Percentiles rank a stretch among this genome's conserved stretches.
phyloP scores from a whole-genome alignment of 2,888 invertebrate species.

The Ceriagrion tenellum region DNA sequence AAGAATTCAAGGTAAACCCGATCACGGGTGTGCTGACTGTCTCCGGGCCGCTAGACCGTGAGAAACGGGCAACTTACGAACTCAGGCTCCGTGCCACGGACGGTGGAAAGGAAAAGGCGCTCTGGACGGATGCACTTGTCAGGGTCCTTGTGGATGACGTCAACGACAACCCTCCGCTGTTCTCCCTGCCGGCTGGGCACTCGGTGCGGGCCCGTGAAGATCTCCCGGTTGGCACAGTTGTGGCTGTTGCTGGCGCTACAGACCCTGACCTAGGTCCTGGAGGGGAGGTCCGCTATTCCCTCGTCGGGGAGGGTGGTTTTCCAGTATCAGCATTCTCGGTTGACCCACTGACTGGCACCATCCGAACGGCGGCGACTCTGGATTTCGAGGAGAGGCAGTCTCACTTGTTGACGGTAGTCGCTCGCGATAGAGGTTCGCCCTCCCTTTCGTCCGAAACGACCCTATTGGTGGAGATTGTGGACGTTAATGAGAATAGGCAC shows the following conservation, averaged over 20 bases:
- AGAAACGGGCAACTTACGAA: slow-evolving; percentile 90
- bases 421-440: slow-evolving; percentile 91
- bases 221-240: slow-evolving; percentile 91
- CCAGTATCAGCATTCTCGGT: slow-evolving; percentile 85
- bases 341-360: slow-evolving; percentile 91
- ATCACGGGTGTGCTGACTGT: slow-evolving; percentile 88
- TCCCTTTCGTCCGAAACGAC: slow-evolving; percentile 88
- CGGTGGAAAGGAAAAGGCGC: slow-evolving; percentile 79
- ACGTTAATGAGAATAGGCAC: slow-evolving; percentile 95
- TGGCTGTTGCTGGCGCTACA: slow-evolving; percentile 89
- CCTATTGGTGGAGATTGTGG: slow-evolving; percentile 90
- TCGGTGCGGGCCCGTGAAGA: slow-evolving; percentile 93
- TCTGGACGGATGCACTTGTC: slow-evolving; percentile 90
- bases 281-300: slow-evolving; percentile 89
- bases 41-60: slow-evolving; percentile 89
- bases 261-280: slow-evolving; percentile 93
- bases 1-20: slow-evolving; percentile 89
- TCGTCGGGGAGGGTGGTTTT: slow-evolving; percentile 82
- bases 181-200: slow-evolving; percentile 86
- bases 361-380: slow-evolving; percentile 87
- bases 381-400: slow-evolving; percentile 95
- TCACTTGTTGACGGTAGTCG: slow-evolving; percentile 92
- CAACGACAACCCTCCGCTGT: slow-evolving; percentile 93
- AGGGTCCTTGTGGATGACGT: slow-evolving; percentile 92
- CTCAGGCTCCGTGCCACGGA: slow-evolving; percentile 85